A percentile compares a stretch with the other conserved stretches of the same genome.
Conservation (phyloP, 2,888 invertebrate genomes). For the Embidobia sp. region DNA sequence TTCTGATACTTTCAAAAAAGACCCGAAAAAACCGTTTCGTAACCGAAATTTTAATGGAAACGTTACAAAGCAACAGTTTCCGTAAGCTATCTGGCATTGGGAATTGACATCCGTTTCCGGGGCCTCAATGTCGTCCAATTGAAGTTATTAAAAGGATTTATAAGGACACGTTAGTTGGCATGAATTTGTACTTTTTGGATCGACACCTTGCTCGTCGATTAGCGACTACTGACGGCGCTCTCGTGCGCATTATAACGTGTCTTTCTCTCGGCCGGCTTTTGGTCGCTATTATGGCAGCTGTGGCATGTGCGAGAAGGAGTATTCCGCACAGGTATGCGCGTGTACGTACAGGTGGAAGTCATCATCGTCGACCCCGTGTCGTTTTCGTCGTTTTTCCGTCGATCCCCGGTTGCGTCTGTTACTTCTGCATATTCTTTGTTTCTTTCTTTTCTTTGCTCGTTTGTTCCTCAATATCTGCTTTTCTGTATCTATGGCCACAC, state of each 20-base stretch:
- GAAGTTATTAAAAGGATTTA: conserved; percentile 27
- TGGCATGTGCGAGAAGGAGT: conserved; percentile 67
- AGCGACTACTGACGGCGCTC: conserved; percentile 42
- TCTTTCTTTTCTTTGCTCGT: conserved; percentile 8
- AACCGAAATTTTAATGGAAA: too few relatives aligned
- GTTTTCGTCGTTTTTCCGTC: conserved; percentile 57
- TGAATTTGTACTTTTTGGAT: conserved; percentile 44
- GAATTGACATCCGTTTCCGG: too few relatives aligned
- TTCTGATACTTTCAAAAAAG: too few relatives aligned
- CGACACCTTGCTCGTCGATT: conserved; percentile 54
- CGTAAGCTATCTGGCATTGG: too few relatives aligned
- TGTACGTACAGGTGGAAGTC: conserved; percentile 72
- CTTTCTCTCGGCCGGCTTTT: conserved; percentile 67
- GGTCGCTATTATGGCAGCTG: conserved; percentile 70
- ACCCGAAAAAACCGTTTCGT: too few relatives aligned
- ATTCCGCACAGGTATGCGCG: conserved; percentile 60
- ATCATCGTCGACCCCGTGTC: conserved; percentile 62
- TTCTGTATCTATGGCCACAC: conserved; percentile 3
- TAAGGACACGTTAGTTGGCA: conserved; percentile 20
- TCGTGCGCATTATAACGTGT: conserved; percentile 40
- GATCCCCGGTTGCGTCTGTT: conserved; percentile 54
- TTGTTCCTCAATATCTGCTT: background rate
- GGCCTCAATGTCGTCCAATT: too few relatives aligned
- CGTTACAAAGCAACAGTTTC: too few relatives aligned
- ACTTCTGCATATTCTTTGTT: conserved; percentile 49